A percentile compares a stretch with the other conserved stretches of the same genome.
Evolutionary conservation across 2,888 invertebrate genomes (phyloP).

Genomic region (Brachyptera risi): DNA sequence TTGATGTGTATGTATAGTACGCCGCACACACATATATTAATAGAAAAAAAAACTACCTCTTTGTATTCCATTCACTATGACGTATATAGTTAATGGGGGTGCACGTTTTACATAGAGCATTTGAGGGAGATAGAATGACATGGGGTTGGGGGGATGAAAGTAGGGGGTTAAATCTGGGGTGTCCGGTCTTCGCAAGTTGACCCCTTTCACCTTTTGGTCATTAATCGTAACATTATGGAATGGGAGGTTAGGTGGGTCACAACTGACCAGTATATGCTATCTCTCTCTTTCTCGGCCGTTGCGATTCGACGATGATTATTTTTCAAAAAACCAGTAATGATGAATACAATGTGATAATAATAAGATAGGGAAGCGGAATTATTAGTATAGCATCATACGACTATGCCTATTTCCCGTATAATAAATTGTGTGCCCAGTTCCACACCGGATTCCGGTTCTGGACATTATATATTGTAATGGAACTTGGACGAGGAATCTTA

Average conservation of each 20-base stretch:
- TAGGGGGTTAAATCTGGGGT: constrained; percentile 17
- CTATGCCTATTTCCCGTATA: constrained; percentile 18
- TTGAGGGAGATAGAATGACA: no score
- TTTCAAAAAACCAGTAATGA: constrained; percentile 18
- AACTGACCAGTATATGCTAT: constrained; percentile 23
- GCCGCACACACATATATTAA: background rate
- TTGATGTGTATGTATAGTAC: no score
- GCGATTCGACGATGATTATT: constrained; percentile 12
- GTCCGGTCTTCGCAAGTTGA: constrained; percentile 15
- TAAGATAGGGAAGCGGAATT: constrained; percentile 29
- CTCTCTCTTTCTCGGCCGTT: constrained; percentile 18
- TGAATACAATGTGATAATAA: constrained; percentile 14
- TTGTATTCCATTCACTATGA: no score
- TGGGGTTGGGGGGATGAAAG: no score
- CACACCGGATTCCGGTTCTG: constrained; percentile 6
- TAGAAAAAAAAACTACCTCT: no score
- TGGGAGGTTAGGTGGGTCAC: constrained; percentile 17
- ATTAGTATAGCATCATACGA: background rate
- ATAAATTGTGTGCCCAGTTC: constrained; percentile 12
- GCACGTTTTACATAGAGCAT: no score
- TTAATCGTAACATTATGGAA: constrained; percentile 29
- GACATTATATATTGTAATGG: background rate
- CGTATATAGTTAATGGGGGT: constrained; percentile 25
- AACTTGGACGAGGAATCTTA: constrained; percentile 17
- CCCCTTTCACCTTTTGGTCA: constrained; percentile 28